Evolutionary conservation across 2,888 invertebrate species (phyloP).

Genomic region (Alentia gelatinosa): DNA sequence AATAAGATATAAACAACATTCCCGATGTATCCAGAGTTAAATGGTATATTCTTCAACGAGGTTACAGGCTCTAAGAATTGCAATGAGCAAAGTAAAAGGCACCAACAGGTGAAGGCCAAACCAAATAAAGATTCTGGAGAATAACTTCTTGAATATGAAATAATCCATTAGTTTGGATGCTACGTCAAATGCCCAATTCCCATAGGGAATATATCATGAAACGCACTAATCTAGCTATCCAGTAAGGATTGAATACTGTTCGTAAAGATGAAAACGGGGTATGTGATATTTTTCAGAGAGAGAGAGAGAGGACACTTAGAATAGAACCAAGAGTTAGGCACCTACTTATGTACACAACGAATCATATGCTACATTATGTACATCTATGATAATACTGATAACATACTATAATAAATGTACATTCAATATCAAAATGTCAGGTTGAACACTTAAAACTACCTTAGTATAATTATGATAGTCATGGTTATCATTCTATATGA

Average conservation of each 20-base stretch:
- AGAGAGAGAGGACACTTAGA: background rate
- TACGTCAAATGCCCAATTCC: conserved; percentile 21
- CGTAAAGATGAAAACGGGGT: background rate
- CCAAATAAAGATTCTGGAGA: background rate
- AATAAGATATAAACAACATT: no score
- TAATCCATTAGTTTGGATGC: background rate
- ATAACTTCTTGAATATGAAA: background rate
- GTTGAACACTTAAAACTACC: background rate
- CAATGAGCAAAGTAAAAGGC: background rate
- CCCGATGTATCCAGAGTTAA: no score
- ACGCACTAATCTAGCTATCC: background rate
- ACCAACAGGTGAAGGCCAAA: background rate
- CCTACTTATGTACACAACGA: background rate
- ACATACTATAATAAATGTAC: conserved; percentile 39
- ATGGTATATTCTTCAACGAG: no score
- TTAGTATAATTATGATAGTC: background rate
- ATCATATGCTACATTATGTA: background rate
- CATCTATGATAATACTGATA: background rate
- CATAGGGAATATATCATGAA: background rate
- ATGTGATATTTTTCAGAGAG: background rate
- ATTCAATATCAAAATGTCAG: background rate
- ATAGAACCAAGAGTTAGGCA: no score
- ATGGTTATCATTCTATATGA: background rate
- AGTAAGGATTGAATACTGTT: background rate
- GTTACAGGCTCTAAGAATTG: background rate